Conservation (phyloP, 1,140 invertebrate genomes). For the Caerostris darwini region DNA sequence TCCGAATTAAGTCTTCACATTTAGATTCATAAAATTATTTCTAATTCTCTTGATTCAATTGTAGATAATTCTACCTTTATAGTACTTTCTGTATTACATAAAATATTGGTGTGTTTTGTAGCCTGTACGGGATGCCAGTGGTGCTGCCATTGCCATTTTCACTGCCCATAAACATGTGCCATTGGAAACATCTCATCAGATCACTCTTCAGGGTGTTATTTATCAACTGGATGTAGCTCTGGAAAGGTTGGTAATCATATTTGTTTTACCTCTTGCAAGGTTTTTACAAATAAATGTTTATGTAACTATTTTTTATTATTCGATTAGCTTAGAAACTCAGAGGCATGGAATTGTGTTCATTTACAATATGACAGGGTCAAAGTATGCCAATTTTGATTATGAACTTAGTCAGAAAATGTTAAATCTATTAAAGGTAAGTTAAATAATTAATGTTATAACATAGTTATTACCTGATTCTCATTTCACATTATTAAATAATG, state of each 20-base stretch:
- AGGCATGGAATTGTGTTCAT: conserved; percentile 97
- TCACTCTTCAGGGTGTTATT: conserved; percentile 95
- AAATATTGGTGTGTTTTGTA: conserved; percentile 80
- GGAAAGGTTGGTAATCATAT: conserved; percentile 84
- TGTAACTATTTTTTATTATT: background rate
- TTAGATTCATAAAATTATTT: no score
- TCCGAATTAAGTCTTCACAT: no score
- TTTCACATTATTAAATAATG: no score
- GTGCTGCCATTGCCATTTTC: conserved; percentile 97
- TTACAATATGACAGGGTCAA: conserved; percentile 99
- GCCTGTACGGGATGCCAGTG: conserved; percentile 90
- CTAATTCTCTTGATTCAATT: no score
- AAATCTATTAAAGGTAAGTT: conserved; percentile 95
- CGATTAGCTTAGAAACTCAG: conserved; percentile 90
- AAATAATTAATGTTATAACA: background rate
- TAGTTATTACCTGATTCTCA: no score
- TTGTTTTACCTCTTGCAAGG: no score
- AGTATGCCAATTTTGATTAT: conserved; percentile 94
- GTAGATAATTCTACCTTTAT: no score
- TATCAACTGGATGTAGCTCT: conserved; percentile 97
- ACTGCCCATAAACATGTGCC: conserved; percentile 95
- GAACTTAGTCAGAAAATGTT: conserved; percentile 98
- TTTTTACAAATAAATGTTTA: background rate
- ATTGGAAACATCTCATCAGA: conserved; percentile 92
- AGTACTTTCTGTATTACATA: background rate